Conservation (phyloP, 2,797 vertebrate genomes). For the Arnoldichthys spilopterus region DNA sequence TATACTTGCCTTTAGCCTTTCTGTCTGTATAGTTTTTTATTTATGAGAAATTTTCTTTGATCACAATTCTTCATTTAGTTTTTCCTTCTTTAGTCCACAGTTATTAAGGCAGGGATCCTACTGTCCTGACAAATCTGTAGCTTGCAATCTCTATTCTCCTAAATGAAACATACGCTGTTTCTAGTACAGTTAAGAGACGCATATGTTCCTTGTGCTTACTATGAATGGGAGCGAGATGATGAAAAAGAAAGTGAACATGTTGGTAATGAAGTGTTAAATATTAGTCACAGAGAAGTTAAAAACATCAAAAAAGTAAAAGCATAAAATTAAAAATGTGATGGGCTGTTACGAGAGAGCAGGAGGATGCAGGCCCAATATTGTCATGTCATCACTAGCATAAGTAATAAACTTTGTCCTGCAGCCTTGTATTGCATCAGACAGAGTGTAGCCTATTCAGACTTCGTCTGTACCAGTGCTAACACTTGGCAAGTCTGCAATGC, state of each 20-base stretch:
- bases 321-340: neutral
- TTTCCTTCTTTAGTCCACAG: neutral
- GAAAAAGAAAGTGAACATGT: neutral
- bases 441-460: conserved; percentile 26
- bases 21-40: neutral
- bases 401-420: conserved; percentile 8
- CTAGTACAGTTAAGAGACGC: neutral
- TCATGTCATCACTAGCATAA: neutral
- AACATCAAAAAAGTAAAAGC: neutral
- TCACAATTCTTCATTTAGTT: neutral
- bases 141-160: neutral
- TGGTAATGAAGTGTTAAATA: neutral
- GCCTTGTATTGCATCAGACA: conserved; percentile 55
- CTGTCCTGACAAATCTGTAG: neutral
- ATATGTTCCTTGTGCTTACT: neutral
- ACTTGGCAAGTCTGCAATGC: neutral
- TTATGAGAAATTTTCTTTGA: neutral
- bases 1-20: neutral
- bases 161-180: neutral
- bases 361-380: neutral
- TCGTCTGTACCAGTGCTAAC: conserved; percentile 17
- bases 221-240: too few relatives aligned
- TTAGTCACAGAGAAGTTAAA: neutral
- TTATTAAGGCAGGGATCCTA: neutral
- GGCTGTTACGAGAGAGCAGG: neutral